Base-by-base conservation (phyloP, 2,113 vertebrate genomes). In the Ranitomeya variabilis region DNA sequence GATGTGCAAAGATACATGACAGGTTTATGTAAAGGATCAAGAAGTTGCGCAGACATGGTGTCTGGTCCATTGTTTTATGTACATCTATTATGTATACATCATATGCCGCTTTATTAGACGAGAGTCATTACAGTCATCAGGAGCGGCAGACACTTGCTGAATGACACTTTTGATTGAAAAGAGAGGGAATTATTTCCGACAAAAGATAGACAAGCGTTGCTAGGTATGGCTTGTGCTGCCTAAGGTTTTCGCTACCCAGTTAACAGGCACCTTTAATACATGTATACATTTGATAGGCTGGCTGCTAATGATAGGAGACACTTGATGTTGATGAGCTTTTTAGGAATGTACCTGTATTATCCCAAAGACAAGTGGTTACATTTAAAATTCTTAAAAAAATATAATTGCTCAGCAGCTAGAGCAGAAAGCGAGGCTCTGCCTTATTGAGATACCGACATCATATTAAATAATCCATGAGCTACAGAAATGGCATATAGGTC, bases 31-130 rank as follows among this genome's bases (percentile, higher is more conserved):
- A 82, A 83, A 83, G 73, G 82, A 89, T 89, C 81, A 89, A 89
- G 80, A 73, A 77, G 73, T 79, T 89, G 18, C 23, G 82, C 73
- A 89, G 87, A 89, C 87, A 89, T 79, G 66, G 82, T 84, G 87
- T 88, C 87, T 88, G 71, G 87, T 19, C 87, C 90, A 86, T 88
- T 82, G 85, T 91, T 86, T 91, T 90, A 90, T 92, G 90, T 83
- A 89, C 90, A 90, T 90, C 88, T 89, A 91, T 92, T 91, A 90
- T 89, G 91, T 91, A 92, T 91, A 92, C 60, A 87, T 91, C 74
- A 76, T 86, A 90, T 91, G 90, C 91, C 90, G 89, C 90, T 71
- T 80, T 87, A 92, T 89, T 88, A 90, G 91, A 91, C 91, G 89
- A 90, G 90, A 93, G 90, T 82, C 84, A 90, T 91, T 19, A 0